These are phyloP conservation scores for Phalacrocorax brasilianus DNA, from an alignment of 2,113 vertebrate species.

Conservation along the genomic window DNA sequence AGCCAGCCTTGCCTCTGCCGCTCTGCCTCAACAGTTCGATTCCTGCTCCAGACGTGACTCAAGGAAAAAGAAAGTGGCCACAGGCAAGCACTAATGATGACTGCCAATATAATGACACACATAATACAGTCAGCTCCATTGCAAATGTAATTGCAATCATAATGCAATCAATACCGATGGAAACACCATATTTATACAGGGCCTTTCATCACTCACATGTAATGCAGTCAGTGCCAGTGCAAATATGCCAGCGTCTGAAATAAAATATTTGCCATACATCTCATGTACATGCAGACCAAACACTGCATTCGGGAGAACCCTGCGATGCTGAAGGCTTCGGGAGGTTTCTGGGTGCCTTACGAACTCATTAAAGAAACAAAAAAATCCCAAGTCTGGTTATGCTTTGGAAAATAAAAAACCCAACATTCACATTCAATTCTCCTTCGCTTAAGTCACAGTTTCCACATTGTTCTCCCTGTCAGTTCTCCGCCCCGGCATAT, in stretches of 20 bases:
- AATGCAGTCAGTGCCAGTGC: conserved; percentile 57
- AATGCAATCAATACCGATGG: conserved; percentile 51
- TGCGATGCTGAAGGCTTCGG: not conserved
- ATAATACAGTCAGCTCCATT: not conserved
- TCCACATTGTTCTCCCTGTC: not conserved
- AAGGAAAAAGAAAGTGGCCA: not conserved
- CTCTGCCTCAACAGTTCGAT: not conserved
- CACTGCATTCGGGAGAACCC: not conserved
- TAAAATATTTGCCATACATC: conserved; percentile 63
- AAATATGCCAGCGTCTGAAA: conserved; percentile 65
- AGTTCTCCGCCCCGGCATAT: not conserved
- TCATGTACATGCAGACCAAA: conserved; percentile 44
- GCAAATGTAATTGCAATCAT: conserved; percentile 48
- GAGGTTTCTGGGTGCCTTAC: not conserved
- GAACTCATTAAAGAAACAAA: not conserved
- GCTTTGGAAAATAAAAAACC: conserved; percentile 7
- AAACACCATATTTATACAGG: conserved; percentile 67
- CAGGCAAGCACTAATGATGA: not conserved
- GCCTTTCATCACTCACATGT: conserved; percentile 66
- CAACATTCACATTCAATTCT: not conserved
- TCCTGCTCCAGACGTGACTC: not conserved
- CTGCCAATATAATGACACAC: not conserved
- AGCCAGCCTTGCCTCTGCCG: not conserved
- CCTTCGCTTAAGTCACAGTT: not conserved
- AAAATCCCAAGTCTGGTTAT: not conserved